Base-by-base conservation (phyloP, 2,113 vertebrate genomes). In the Lagopus muta region DNA sequence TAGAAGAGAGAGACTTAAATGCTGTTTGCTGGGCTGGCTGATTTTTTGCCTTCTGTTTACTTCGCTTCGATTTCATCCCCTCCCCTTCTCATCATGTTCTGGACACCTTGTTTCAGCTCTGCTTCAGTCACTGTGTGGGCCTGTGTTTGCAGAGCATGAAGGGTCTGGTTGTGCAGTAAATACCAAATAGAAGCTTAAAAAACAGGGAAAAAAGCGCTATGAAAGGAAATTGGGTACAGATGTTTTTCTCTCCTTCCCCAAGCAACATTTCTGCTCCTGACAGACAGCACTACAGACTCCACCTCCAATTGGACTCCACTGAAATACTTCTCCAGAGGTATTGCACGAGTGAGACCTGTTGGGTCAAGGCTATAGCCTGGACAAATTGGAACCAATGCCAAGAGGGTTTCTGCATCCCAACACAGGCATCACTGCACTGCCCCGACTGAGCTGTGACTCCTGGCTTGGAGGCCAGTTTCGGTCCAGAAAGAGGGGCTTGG, bases 1-100 rank as follows among this genome's bases (percentile, higher is more conserved):
- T 86, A 84, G 55, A 82, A 43, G 93, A 76, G 86, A 92, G 88
- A 93, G 54, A 79, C 60, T 92, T 96, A 92, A 96, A 96, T 96
- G 94, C 74, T 47, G 8, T 96, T 97, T 96, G 60, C 83, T 88
- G 88, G 84, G 27, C 36, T 92, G 72, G 28, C 55, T 91, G 4
- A 38, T 84, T 65, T 64, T 64, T 61, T 54, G 52, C 25, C 76
- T 88, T 61, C 14, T 62, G 30, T 67, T 88, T 95, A 71, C 50
- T 87, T 87, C 60, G 32, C 47, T 91, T 94, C 80, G 71, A 36
- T 90, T 79, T 93, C 48, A 71, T 79, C 15, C 86, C 73, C 60
- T 72, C 69, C 30, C 77, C 64, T 96, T 78, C 42, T 78, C 25
- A 74, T 64, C 34, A 32, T 60, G 52, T 80, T 85, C 43, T 94